A percentile compares a stretch with the other conserved stretches of the same genome.
phyloP scores from a whole-genome alignment of 2,113 vertebrate species.

The Hypanus sabinus region DNA sequence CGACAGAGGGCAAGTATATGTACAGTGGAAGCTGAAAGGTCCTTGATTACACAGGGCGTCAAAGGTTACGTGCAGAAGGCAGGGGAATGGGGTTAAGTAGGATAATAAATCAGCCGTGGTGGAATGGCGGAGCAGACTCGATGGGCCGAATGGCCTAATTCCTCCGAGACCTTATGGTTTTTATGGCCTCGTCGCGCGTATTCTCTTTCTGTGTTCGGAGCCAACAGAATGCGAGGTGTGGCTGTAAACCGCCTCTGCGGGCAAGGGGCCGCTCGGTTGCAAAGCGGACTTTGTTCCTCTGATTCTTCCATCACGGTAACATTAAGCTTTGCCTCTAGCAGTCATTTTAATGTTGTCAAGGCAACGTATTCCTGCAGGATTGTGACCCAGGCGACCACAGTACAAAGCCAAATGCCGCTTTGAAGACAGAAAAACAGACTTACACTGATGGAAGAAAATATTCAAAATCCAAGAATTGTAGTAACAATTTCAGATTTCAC shows the following conservation, averaged over 20 bases:
- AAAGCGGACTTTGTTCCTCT: conserved; percentile 82
- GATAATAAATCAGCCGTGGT: no score
- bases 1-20: no score
- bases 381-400: conserved; percentile 95
- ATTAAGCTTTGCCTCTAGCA: conserved; percentile 92
- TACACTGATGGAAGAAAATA: conserved; percentile 81
- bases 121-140: no score
- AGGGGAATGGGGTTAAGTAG: no score
- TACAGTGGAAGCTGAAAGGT: no score
- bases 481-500: conserved; percentile 50
- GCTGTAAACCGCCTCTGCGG: background rate
- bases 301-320: conserved; percentile 97
- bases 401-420: conserved; percentile 83
- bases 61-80: no score
- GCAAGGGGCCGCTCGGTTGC: background rate
- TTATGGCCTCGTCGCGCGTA: no score
- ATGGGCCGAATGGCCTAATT: no score
- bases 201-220: background rate
- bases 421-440: conserved; percentile 90
- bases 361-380: conserved; percentile 96
- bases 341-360: conserved; percentile 97
- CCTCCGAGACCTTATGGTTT: no score
- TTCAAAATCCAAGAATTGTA: conserved; percentile 60
- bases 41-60: no score
- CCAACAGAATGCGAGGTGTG: background rate